Percentiles rank a stretch among this genome's conserved stretches.
phyloP scores from a whole-genome alignment of 2,888 invertebrate genomes.

The Oxytorus armatus region DNA sequence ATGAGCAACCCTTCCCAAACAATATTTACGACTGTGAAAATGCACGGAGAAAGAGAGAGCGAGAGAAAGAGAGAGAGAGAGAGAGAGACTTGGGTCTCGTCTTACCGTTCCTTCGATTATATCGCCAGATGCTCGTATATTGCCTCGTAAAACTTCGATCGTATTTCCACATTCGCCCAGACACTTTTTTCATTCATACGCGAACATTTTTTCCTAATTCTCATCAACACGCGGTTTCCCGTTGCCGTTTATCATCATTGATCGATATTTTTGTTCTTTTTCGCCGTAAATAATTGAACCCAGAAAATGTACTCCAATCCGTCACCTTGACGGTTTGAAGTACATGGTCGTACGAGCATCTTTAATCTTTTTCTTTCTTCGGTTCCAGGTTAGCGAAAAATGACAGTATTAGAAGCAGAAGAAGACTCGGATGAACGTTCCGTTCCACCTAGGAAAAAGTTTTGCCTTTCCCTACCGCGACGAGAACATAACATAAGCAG shows the following conservation, averaged over 20 bases:
- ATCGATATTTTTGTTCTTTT: constrained; percentile 8
- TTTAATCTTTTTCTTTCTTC: not conserved
- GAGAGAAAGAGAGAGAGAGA: too few relatives aligned
- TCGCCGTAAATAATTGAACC: not conserved
- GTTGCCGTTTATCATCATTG: not conserved
- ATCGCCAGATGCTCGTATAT: constrained; percentile 43
- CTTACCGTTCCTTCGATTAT: constrained; percentile 23
- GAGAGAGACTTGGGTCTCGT: constrained; percentile 8
- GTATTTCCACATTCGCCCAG: not conserved
- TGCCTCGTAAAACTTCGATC: constrained; percentile 5
- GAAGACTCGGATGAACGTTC: constrained; percentile 84
- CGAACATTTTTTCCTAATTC: not conserved
- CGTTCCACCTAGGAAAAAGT: constrained; percentile 84
- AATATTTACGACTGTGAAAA: constrained; percentile 20
- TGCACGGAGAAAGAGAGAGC: constrained; percentile 1
- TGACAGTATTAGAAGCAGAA: constrained; percentile 85
- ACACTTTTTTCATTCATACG: not conserved
- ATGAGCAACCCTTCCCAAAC: constrained; percentile 18
- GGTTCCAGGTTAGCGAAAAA: constrained; percentile 84
- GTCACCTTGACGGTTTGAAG: too few relatives aligned
- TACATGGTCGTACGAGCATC: not conserved
- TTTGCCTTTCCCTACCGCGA: constrained; percentile 82
- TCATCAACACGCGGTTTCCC: not conserved
- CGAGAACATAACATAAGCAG: constrained; percentile 70
- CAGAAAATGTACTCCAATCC: too few relatives aligned